These are phyloP conservation scores for Sphinx pinastri DNA, from an alignment of 2,888 invertebrate species.

Conservation along the genomic window DNA sequence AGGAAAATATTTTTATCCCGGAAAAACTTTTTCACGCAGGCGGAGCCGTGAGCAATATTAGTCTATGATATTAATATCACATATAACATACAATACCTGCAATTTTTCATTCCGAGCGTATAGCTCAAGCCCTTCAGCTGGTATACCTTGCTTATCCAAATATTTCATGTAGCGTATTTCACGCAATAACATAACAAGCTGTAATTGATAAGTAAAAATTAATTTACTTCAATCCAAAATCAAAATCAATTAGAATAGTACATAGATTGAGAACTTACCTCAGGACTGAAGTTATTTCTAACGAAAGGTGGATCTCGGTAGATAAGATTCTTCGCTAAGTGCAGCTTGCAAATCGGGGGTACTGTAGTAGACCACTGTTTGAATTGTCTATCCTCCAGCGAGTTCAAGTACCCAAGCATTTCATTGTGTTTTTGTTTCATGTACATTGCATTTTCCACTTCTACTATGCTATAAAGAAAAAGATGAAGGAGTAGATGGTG, in stretches of 20 bases:
- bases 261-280: slow-evolving; percentile 60
- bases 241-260: too few species aligned
- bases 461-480: slow-evolving; percentile 73
- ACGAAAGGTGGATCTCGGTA: slow-evolving; percentile 82
- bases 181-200: slow-evolving; percentile 89
- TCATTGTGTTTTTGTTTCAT: slow-evolving; percentile 86
- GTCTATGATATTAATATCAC: too few species aligned
- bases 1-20: too few species aligned
- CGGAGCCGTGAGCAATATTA: too few species aligned
- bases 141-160: slow-evolving; percentile 86
- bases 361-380: slow-evolving; percentile 88
- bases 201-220: slow-evolving; percentile 29
- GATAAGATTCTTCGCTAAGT: slow-evolving; percentile 86
- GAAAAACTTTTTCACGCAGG: too few species aligned
- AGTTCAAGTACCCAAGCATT: slow-evolving; percentile 86
- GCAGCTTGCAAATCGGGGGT: slow-evolving; percentile 85
- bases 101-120: slow-evolving; percentile 88
- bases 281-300: slow-evolving; percentile 87
- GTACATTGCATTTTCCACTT: slow-evolving; percentile 82
- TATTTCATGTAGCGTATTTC: slow-evolving; percentile 92
- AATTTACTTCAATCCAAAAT: neutral
- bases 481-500: too few species aligned
- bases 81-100: slow-evolving; percentile 65
- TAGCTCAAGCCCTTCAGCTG: slow-evolving; percentile 85
- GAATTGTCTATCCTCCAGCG: slow-evolving; percentile 86